phyloP scores from a whole-genome alignment of 2,888 invertebrate genomes.

The Sericinus montela region DNA sequence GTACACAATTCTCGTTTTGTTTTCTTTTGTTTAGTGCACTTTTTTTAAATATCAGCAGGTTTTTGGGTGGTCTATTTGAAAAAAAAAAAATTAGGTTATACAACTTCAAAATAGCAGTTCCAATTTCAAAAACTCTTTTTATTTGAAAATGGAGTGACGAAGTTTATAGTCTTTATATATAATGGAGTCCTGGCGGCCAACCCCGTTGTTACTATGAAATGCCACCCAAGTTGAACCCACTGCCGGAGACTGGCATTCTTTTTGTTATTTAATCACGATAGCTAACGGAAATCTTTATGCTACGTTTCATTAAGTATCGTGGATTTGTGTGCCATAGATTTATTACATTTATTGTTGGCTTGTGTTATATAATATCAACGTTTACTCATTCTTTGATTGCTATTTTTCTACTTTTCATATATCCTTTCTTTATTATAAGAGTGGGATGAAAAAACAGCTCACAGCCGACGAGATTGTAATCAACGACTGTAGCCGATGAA shows the following conservation, averaged over 20 bases:
- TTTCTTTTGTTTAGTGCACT: too few relatives aligned
- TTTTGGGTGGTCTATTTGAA: slow-evolving; percentile 10
- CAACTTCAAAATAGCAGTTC: slow-evolving; percentile 26
- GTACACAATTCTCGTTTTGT: too few relatives aligned
- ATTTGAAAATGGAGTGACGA: slow-evolving; percentile 43
- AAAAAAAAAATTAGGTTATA: slow-evolving; percentile 22
- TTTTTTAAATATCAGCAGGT: background rate
- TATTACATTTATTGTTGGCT: too few relatives aligned
- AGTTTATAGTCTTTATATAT: slow-evolving; percentile 48
- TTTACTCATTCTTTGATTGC: too few relatives aligned
- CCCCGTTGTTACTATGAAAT: slow-evolving; percentile 62
- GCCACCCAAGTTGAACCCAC: slow-evolving; percentile 66
- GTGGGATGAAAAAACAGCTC: too few relatives aligned
- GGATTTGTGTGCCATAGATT: background rate
- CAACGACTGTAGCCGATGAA: too few relatives aligned
- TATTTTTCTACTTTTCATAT: too few relatives aligned
- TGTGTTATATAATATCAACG: too few relatives aligned
- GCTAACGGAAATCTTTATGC: slow-evolving; percentile 10
- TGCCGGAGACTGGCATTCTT: slow-evolving; percentile 11
- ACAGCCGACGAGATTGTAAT: too few relatives aligned
- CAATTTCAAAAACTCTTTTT: slow-evolving; percentile 33
- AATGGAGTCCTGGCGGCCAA: slow-evolving; percentile 38
- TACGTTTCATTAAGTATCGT: slow-evolving; percentile 1
- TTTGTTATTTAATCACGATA: slow-evolving; percentile 19
- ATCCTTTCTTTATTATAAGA: too few relatives aligned